These are phyloP conservation scores for Parauchenoglanis punctatus DNA, from an alignment of 2,797 vertebrate species.

Conservation along the genomic window DNA sequence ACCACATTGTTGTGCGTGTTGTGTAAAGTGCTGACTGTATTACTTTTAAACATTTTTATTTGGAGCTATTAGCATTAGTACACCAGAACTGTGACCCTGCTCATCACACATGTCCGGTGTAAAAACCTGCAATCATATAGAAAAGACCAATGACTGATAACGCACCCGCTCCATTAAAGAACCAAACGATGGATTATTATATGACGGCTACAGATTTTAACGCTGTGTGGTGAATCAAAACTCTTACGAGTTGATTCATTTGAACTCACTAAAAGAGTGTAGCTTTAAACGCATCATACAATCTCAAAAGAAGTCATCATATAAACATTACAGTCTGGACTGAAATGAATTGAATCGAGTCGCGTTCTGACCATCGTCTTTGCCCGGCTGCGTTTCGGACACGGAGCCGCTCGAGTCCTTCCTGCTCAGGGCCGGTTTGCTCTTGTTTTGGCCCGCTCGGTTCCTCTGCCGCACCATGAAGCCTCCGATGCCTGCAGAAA, in stretches of 20 bases:
- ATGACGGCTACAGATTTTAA: not conserved
- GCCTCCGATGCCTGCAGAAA: constrained; percentile 88
- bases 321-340: not conserved
- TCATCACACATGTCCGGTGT: not conserved
- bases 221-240: not conserved
- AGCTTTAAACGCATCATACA: too few relatives aligned
- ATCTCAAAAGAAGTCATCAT: not conserved
- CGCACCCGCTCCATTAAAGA: not conserved
- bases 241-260: not conserved
- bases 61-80: not conserved
- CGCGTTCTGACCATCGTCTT: constrained; percentile 84
- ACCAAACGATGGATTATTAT: not conserved
- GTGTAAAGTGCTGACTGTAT: not conserved
- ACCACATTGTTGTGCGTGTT: not conserved
- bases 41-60: not conserved
- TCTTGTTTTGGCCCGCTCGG: constrained; percentile 90
- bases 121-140: not conserved
- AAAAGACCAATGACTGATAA: not conserved
- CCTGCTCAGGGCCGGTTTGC: constrained; percentile 86
- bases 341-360: not conserved
- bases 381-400: constrained; percentile 83
- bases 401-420: constrained; percentile 95
- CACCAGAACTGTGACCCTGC: not conserved
- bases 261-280: not conserved
- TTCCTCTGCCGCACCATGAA: constrained; percentile 99